phyloP scores from a whole-genome alignment of 2,888 invertebrate genomes.

The Pandemis corylana region DNA sequence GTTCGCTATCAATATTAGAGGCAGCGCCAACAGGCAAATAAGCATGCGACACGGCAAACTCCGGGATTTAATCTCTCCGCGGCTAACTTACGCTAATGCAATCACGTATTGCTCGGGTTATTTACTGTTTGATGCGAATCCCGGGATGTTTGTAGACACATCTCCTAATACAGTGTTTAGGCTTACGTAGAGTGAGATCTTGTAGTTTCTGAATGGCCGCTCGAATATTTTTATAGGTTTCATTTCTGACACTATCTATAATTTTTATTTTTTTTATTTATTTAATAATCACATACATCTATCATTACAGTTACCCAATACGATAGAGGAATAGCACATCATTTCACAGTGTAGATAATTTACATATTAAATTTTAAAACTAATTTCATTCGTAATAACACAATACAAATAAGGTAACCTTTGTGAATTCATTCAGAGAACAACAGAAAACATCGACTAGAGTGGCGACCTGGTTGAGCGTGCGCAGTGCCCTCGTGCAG shows the following conservation, averaged over 20 bases:
- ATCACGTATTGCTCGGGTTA: slow-evolving; percentile 32
- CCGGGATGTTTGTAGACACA: neutral
- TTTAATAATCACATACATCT: no score
- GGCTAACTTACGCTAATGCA: slow-evolving; percentile 50
- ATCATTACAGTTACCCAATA: no score
- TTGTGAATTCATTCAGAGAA: no score
- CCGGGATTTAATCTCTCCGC: slow-evolving; percentile 63
- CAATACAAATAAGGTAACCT: no score
- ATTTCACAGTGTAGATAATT: no score
- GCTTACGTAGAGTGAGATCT: neutral
- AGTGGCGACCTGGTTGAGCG: no score
- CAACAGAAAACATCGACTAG: no score
- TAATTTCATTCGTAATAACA: no score
- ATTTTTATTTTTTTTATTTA: no score
- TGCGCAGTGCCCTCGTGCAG: no score
- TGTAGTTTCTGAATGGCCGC: neutral
- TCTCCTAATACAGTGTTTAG: neutral
- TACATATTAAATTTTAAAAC: no score
- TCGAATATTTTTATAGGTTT: neutral
- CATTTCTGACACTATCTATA: neutral
- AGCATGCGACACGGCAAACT: slow-evolving; percentile 61
- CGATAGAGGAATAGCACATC: no score
- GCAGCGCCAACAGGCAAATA: slow-evolving; percentile 69
- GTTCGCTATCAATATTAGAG: slow-evolving; percentile 73
- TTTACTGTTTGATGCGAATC: slow-evolving; percentile 25